Evolutionary conservation across 2,888 invertebrate genomes (phyloP), one percentile per base, ranked within the genome.

Genomic region (Onchidella celtica): DNA sequence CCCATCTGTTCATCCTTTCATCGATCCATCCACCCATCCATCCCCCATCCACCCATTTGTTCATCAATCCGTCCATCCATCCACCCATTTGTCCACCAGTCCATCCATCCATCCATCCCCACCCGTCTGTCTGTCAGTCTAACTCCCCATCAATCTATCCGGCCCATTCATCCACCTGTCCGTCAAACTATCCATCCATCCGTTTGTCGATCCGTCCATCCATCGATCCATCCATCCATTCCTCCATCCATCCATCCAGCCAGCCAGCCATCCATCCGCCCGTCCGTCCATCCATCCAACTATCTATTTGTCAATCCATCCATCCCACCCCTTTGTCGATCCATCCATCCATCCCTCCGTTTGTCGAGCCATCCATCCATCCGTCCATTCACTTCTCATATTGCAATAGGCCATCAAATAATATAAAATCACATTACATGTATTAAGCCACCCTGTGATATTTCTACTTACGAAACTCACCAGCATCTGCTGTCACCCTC

Each of bases 61-160:
- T n/a, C n/a, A n/a, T 61, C 61, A 4, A 61, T 61, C 61, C 27
- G n/a, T 61, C 61, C 27, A 61, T 61, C 61, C 27, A 61, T 17
- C 47, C 47, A 47, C 17, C 47, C 47, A 47, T 47, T 17, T 17
- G 17, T 47, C 47, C 47, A 47, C 17, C 47, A 6, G 17, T 47
- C 47, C 47, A 47, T 47, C 47, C 17, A 17, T 47, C 6, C 47
- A 47, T 47, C 9, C 17, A 47, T 11, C 47, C 47, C 6, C n/a
- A n/a, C n/a, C 61, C 27, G n/a, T 61, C 61, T n/a, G n/a, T 61
- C 61, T n/a, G n/a, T 61, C 61, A 4, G n/a, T 61, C 61, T n/a
- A 61, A 14, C 55, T 55, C 9, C 17, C 55, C 17, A 55, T 55
- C 55, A 14, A 55, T 55, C 55, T 55, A 55, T 55, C 55, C 17